These are phyloP conservation scores for Scaptodrosophila lebanonensis DNA, from an alignment of 1,140 invertebrate species.

Conservation along the genomic window DNA sequence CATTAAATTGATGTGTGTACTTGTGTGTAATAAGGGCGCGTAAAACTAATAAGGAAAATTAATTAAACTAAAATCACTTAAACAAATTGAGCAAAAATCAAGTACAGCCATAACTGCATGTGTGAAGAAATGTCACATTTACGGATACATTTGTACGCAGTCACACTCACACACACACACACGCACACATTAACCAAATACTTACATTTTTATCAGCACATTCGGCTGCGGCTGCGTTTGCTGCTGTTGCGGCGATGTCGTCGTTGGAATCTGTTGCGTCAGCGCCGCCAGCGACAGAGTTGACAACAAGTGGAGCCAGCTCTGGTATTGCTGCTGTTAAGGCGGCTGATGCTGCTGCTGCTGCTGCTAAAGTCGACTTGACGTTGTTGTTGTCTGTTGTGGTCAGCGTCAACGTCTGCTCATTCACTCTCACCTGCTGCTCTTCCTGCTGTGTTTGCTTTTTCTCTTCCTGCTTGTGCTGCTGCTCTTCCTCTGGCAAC, in stretches of 20 bases:
- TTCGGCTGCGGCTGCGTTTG: slow-evolving; percentile 15
- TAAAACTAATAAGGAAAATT: slow-evolving; percentile 5
- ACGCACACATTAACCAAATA: slow-evolving; percentile 16
- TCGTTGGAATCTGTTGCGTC: slow-evolving; percentile 56
- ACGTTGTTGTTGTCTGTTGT: slow-evolving; percentile 4
- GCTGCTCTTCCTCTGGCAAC: slow-evolving; percentile 8
- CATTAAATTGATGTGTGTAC: not conserved
- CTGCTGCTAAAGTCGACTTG: not conserved
- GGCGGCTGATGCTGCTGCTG: slow-evolving; percentile 2
- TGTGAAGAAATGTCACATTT: not conserved
- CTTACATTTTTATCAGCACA: slow-evolving; percentile 71
- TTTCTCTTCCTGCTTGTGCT: not conserved
- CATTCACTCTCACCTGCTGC: no score
- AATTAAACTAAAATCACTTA: slow-evolving; percentile 13
- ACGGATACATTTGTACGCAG: slow-evolving; percentile 2
- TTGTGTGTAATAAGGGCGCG: slow-evolving; percentile 12
- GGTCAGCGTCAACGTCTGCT: no score
- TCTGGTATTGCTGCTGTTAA: slow-evolving; percentile 14
- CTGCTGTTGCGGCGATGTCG: slow-evolving; percentile 8
- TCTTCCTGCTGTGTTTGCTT: not conserved
- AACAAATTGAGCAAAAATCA: slow-evolving; percentile 31
- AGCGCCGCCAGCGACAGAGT: slow-evolving; percentile 39
- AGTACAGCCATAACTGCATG: not conserved
- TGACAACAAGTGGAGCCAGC: slow-evolving; percentile 54
- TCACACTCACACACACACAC: slow-evolving; percentile 2